Base-by-base conservation (phyloP, 2,113 vertebrate genomes). In the Alces alces region DNA sequence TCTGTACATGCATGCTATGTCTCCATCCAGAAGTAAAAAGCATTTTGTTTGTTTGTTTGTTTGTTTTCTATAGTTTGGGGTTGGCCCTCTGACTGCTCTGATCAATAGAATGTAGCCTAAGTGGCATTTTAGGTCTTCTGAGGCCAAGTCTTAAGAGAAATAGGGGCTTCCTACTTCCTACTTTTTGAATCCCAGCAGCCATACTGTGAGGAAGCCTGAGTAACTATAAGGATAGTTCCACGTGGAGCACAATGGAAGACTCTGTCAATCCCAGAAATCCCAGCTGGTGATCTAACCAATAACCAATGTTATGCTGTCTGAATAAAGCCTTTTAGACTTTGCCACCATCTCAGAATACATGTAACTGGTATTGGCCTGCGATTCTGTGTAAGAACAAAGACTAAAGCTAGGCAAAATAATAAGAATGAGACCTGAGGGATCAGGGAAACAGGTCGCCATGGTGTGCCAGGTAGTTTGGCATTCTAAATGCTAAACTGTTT, bases 141-240 rank as follows among this genome's bases (percentile, higher is more conserved):
- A 30, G 25, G 2, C 33, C 28, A 91, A 17, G 25, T 14, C 14
- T 47, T 36, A 57, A 33, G 14, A 23, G 14, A 4, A 80, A 50
- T 30, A 3, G 47, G 1, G 14, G 23, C 73, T 91, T 88, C 23
- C 3, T 43, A 11, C 47, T 47, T 88, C 25, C 0, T 83, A 17
- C 9, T 28, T 23, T 57, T 39, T 25, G n/a, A 7, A 91, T 78
- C 0, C 10, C 25, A 64, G 58, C 1, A 8, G 7, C 27, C 19
- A 36, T 55, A 19, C 19, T 70, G 15, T 60, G n/a, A 89, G 5
- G 21, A 85, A 80, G 45, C 14, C 15, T 6, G 9, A 21, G 15
- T 5, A 55, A 0, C 28, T 19, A 0, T 7, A 17, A 12, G 2
- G 17, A 30, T 10, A 25, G n/a, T 21, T 33, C 28, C 47, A 25